Evolutionary conservation across 2,888 invertebrate genomes (phyloP), one percentile per base, ranked within the genome.

Genomic region (Halictus ligatus): DNA sequence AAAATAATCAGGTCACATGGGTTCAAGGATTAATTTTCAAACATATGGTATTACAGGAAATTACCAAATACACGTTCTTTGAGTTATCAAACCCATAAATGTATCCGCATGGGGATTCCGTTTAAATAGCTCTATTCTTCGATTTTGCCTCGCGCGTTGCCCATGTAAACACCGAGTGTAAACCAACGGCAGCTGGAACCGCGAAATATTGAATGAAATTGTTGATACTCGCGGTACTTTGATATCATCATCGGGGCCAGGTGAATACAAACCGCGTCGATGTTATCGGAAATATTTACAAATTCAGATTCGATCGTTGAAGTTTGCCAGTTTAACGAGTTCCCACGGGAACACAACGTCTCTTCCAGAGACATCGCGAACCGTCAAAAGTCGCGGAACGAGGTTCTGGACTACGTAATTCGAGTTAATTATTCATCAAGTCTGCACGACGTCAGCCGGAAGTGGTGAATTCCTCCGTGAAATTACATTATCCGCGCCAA

Each of bases 401-500:
- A 35, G 48, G 67, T 40, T 81, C 58, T 10, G 25, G 76, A 71
- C 76, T 67, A 71, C 54, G 74, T 84, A 82, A 88, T 88, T 84
- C 80, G 78, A 75, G 75, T 75, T 84, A 87, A 87, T 80, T 78
- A 71, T 87, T 88, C 73, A 35, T 88, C 54, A 82, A 84, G 58
- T 80, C 75, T 21, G 67, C 29, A 60, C 54, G 78, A 80, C 64
- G 54, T 7, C 21, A 60, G 48, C 81, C 25, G 76, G 75, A 80
- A 67, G 54, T 73, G 76, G 73, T 58, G 48, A 78, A 83, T 77
- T 67, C 50, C 67, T 76, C 72, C 40, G 54, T 67, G 15, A 15
- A 78, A 84, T 78, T 84, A 60, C 35, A 69, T 69, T 21, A 40
- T 10, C 35, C 69, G 40, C 69, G 4, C 10, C 12, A 21, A 21